Evolutionary conservation across 1,140 invertebrate species (phyloP).

Genomic region (Zaprionus ghesquierei): DNA sequence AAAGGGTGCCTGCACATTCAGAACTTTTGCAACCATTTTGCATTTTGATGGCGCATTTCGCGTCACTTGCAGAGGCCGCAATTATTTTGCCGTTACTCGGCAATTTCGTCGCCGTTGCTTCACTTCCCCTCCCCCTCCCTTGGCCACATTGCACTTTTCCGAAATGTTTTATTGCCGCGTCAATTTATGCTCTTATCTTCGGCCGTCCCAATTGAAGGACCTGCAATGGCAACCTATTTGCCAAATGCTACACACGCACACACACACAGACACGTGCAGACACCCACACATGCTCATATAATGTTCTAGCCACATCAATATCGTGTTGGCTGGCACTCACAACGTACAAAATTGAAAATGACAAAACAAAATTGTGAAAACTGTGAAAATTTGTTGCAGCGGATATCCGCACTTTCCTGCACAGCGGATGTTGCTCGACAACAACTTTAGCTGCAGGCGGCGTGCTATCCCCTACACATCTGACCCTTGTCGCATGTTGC

Average conservation of each 20-base stretch:
- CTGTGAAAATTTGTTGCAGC: constrained; percentile 55
- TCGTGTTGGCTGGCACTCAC: constrained; percentile 18
- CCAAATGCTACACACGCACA: constrained; percentile 44
- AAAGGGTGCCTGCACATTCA: constrained; percentile 16
- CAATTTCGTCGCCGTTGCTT: constrained; percentile 23
- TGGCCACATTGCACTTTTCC: background rate
- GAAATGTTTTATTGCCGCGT: constrained; percentile 65
- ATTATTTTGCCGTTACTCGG: constrained; percentile 69
- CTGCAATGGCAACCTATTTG: constrained; percentile 53
- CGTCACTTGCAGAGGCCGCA: constrained; percentile 54
- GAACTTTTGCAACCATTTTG: constrained; percentile 59
- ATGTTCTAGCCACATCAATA: constrained; percentile 13
- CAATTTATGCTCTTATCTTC: constrained; percentile 44
- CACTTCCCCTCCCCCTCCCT: background rate
- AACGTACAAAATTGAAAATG: constrained; percentile 69
- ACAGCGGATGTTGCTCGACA: constrained; percentile 47
- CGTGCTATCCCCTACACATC: background rate
- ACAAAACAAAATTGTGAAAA: constrained; percentile 69
- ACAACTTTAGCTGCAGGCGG: constrained; percentile 3
- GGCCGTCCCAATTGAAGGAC: constrained; percentile 2
- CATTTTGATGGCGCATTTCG: constrained; percentile 67
- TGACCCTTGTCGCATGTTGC: background rate
- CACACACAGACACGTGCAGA: constrained; percentile 47
- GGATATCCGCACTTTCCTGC: constrained; percentile 64
- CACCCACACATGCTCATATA: constrained; percentile 1